A percentile compares a stretch with the other conserved stretches of the same genome.
Evolutionary conservation across 1,140 invertebrate genomes (phyloP).

Genomic region (Papilio glaucus): DNA sequence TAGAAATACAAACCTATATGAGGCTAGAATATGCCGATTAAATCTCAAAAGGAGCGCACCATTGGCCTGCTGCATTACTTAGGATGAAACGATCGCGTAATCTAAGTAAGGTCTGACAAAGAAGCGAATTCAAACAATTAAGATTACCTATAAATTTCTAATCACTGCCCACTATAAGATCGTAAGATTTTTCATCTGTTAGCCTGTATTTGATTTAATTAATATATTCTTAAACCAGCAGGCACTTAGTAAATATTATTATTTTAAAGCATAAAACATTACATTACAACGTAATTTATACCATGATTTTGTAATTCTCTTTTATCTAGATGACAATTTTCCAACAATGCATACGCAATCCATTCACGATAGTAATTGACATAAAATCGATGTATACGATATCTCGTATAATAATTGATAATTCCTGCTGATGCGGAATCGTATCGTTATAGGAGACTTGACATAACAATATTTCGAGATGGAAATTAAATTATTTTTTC

Average conservation of each 20-base stretch:
- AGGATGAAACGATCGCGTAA: too few relatives aligned
- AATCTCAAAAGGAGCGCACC: too few relatives aligned
- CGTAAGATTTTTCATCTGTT: too few relatives aligned
- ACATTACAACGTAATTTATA: neutral
- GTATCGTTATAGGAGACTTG: conserved; percentile 8
- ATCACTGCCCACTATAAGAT: too few relatives aligned
- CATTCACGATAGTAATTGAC: conserved; percentile 40
- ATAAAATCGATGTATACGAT: conserved; percentile 40
- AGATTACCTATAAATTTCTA: too few relatives aligned
- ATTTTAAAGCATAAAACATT: neutral
- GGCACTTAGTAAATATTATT: neutral
- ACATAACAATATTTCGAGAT: conserved; percentile 9
- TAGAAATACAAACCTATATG: too few relatives aligned
- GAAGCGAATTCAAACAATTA: too few relatives aligned
- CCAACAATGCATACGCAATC: conserved; percentile 23
- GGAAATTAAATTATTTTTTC: neutral
- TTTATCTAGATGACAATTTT: conserved; percentile 6
- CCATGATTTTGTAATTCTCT: neutral
- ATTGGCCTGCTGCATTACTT: too few relatives aligned
- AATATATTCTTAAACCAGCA: too few relatives aligned
- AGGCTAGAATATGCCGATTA: too few relatives aligned
- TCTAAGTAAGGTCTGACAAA: too few relatives aligned
- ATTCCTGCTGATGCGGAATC: conserved; percentile 15
- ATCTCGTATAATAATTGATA: conserved; percentile 37
- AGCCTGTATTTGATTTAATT: too few relatives aligned